These are phyloP conservation scores for Myrmecobius fasciatus DNA, from an alignment of 2,113 vertebrate genomes.

Conservation along the genomic window DNA sequence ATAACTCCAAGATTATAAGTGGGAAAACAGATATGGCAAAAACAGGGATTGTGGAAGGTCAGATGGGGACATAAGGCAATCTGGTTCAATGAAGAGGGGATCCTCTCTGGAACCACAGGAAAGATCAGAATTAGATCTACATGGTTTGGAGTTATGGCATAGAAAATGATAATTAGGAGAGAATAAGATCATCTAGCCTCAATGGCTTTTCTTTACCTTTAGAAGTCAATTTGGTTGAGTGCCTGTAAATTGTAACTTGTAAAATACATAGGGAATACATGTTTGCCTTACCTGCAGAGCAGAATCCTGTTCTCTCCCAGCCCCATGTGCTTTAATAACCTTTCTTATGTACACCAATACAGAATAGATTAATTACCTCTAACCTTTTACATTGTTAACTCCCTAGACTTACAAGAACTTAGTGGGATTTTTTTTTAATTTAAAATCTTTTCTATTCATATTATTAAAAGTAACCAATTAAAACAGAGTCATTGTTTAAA, in stretches of 20 bases:
- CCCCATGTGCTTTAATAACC: background rate
- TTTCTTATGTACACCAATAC: slow-evolving; percentile 2
- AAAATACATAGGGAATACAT: background rate
- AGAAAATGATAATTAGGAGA: background rate
- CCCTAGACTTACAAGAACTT: slow-evolving; percentile 33
- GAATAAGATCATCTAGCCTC: background rate
- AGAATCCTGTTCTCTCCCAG: background rate
- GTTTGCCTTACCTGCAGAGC: background rate
- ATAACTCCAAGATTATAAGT: no score
- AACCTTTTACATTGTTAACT: slow-evolving; percentile 13
- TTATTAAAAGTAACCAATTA: slow-evolving; percentile 60
- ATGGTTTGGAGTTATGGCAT: background rate
- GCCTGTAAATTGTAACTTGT: background rate
- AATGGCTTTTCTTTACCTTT: background rate
- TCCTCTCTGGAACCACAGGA: background rate
- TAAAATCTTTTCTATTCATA: slow-evolving; percentile 32
- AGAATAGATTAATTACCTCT: slow-evolving; percentile 31
- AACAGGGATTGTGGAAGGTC: no score
- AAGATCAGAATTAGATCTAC: background rate
- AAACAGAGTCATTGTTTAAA: background rate
- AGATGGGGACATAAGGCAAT: no score
- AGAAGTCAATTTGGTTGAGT: background rate
- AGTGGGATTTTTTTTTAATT: slow-evolving; percentile 17
- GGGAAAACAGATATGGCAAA: no score
- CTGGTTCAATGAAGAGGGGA: background rate